Evolutionary conservation across 2,888 invertebrate genomes (phyloP), one percentile per base, ranked within the genome.

Genomic region (Carpatolechia fugitivella): DNA sequence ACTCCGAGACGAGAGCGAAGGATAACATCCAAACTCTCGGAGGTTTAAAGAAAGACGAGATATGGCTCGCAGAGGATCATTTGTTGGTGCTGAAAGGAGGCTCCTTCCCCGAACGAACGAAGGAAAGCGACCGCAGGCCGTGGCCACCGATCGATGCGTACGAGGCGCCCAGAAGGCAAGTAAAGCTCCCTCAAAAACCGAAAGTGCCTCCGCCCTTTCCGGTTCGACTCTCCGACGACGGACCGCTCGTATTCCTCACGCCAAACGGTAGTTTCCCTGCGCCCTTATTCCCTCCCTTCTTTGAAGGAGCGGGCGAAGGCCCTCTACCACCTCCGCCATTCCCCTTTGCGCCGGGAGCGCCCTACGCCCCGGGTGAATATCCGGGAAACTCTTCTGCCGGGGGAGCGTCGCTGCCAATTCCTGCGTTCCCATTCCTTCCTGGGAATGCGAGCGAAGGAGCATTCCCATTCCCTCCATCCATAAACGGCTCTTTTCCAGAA

Each of bases 141-240:
- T 97, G 97, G 97, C 93, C 94, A 52, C 94, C 97, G 18, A 95
- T 97, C 65, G 97, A 97, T 76, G 93, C 94, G 78, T 97, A 95
- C 81, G 92, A 94, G 80, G 96, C 96, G 62, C 96, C 96, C 24
- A 91, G 92, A 72, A 93, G 97, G 70, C 96, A 95, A 85, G 95
- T 97, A 75, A 96, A 96, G 85, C 92, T 97, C 71, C 96, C 97
- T 41, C 85, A 93, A 52, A 93, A 94, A 81, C 96, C 96, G 8
- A 94, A 94, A 83, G 93, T 97, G 70, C 96, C 97, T 84, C 97
- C 97, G 92, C 97, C 97, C 90, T 97, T 97, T 94, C 97, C 97
- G 78, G 94, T 97, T 85, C 96, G 95, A 90, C 94, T 97, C 83
- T 92, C 93, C 82, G 95, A 96, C 79, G 92, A 94, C 76, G 97